Base-by-base conservation (phyloP, 2,888 invertebrate genomes). In the Panopea generosa region DNA sequence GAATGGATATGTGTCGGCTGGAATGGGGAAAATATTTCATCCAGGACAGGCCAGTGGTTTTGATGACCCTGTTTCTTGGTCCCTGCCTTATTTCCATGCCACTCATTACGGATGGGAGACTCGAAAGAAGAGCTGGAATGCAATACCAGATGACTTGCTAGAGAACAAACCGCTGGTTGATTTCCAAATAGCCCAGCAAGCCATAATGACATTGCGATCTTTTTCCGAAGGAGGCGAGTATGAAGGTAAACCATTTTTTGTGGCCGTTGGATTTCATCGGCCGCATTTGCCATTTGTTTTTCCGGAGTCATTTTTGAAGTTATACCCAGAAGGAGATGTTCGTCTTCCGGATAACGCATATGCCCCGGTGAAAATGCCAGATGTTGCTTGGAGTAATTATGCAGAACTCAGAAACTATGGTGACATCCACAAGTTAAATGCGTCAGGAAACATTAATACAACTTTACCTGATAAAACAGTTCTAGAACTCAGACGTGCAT, bases 271-370 rank as follows among this genome's bases (percentile, higher is more conserved):
- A 0, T 96, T 96, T 90, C 96, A 97, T 89, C 97, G 97, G 89
- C 97, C 97, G 1, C 97, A 97, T 87, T 95, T 97, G 84, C 97
- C 97, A n/a, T 94, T 97, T 16, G 97, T 96, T 87, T 96, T 95
- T 93, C 97, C 97, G 0, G 90, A 92, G 77, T 93, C 95, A 90
- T 97, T 95, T 93, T 93, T 96, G 82, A 94, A 96, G 96, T 93
- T 93, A 93, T 84, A 86, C 33, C 84, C 86, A 9, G 26, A 49
- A 18, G 66, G 56, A 7, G 43, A 60, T 29, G 77, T 78, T 11
- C 53, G 69, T 9, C 68, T 88, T 24, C 87, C 89, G 6, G 52
- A 66, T 2, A 86, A 88, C 66, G 68, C 66, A 2, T 84, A 82
- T 45, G 84, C 84, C 7, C 89, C 89, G 0, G 60, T 59, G 1